phyloP scores from a whole-genome alignment of 92 coral and sea anemone genomes.

The Siderastrea radians region DNA sequence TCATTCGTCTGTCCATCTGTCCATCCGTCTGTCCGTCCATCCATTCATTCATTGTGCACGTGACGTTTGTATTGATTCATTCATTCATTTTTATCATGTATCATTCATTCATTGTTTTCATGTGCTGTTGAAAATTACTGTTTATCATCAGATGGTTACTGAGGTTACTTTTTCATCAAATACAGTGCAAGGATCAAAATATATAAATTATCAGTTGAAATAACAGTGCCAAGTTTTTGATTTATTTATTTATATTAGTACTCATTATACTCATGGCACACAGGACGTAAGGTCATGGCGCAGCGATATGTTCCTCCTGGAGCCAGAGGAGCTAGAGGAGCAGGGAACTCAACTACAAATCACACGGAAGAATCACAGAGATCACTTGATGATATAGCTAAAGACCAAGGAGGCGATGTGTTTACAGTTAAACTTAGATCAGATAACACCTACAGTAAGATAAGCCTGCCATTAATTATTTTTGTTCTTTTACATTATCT shows the following conservation, averaged over 20 bases:
- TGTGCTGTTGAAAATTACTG: too few species aligned
- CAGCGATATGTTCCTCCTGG: constrained; percentile 75
- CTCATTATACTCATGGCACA: not conserved
- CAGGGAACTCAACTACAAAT: constrained; percentile 7
- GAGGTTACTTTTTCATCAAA: too few species aligned
- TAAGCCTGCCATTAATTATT: too few species aligned
- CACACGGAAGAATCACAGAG: constrained; percentile 42
- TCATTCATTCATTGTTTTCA: too few species aligned
- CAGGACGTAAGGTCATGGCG: constrained; percentile 15
- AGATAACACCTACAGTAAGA: constrained; percentile 13
- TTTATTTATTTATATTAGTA: not conserved
- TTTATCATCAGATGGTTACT: too few species aligned
- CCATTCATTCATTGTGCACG: too few species aligned
- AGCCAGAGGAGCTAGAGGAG: constrained; percentile 34
- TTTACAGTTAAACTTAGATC: constrained; percentile 70
- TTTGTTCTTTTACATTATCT: not conserved
- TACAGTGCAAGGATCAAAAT: too few species aligned
- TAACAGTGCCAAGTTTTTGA: not conserved
- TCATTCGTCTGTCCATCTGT: too few species aligned
- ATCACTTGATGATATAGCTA: constrained; percentile 32
- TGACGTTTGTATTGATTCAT: too few species aligned
- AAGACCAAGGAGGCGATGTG: constrained; percentile 19
- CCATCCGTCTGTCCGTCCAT: too few species aligned
- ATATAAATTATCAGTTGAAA: too few species aligned
- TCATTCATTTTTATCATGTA: too few species aligned